These are phyloP conservation scores for Malurus cyaneus DNA, from an alignment of 2,113 vertebrate genomes.

Conservation along the genomic window DNA sequence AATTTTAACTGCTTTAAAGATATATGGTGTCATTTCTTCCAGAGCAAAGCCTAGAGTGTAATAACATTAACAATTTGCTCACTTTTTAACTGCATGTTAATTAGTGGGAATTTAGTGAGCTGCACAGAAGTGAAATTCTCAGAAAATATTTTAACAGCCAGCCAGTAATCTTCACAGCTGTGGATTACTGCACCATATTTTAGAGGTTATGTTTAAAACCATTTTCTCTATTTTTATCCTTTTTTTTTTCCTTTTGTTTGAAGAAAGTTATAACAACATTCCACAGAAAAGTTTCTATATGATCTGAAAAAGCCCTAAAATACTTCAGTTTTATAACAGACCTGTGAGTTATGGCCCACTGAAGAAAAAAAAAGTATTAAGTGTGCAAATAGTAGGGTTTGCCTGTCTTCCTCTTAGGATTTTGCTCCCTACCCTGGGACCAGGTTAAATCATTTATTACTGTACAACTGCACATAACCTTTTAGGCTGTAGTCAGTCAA, in stretches of 20 bases:
- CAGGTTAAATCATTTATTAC: background rate
- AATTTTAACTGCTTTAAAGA: conserved; percentile 14
- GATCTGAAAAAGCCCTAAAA: background rate
- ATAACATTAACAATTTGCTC: conserved; percentile 55
- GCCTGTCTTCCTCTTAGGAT: background rate
- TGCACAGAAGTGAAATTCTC: conserved; percentile 31
- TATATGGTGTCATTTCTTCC: conserved; percentile 26
- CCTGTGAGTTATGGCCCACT: background rate
- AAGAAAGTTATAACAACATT: background rate
- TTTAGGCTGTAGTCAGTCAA: background rate
- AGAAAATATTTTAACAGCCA: conserved; percentile 35
- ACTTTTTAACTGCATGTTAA: conserved; percentile 65
- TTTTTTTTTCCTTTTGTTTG: background rate
- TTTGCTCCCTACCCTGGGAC: background rate
- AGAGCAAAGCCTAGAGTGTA: conserved; percentile 27
- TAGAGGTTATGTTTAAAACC: background rate
- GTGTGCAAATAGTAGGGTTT: background rate
- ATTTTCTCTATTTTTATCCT: background rate
- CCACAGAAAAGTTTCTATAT: background rate
- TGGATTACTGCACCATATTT: background rate
- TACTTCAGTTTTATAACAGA: background rate
- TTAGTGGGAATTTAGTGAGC: conserved; percentile 60
- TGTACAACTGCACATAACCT: background rate
- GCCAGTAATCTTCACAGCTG: background rate
- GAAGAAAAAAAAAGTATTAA: too few species aligned